Conservation (phyloP, 1,140 invertebrate genomes). For the Dryas iulia region DNA sequence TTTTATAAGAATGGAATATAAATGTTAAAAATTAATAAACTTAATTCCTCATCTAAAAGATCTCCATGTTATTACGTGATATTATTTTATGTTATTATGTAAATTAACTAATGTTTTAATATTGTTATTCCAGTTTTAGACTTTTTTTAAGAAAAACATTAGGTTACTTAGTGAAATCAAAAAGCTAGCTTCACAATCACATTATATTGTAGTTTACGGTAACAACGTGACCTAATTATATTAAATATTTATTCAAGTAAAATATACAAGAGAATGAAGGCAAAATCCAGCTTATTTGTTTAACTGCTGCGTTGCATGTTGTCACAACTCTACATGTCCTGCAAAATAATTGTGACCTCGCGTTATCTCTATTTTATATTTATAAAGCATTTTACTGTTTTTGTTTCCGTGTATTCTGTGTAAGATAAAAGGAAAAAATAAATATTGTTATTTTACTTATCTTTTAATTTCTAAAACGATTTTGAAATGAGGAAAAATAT, state of each 20-base stretch:
- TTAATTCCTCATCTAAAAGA: background rate
- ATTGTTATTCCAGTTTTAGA: background rate
- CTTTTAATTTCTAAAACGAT: too few species aligned
- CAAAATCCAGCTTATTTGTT: background rate
- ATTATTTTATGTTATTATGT: too few species aligned
- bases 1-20: too few species aligned
- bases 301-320: background rate
- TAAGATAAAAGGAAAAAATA: background rate
- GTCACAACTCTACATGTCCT: background rate
- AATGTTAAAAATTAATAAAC: too few species aligned
- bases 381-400: background rate
- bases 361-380: background rate
- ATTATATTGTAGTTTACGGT: background rate
- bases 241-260: background rate
- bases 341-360: background rate
- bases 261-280: background rate
- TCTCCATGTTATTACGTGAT: background rate
- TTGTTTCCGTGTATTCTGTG: background rate
- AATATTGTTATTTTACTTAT: too few species aligned
- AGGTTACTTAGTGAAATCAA: background rate
- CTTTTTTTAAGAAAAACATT: background rate
- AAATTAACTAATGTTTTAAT: too few species aligned
- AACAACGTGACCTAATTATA: background rate
- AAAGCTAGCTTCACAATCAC: background rate
- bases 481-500: too few species aligned